Evolutionary conservation across 2,888 invertebrate genomes (phyloP), one percentile per base, ranked within the genome.

Genomic region (Margaritifera margaritifera): DNA sequence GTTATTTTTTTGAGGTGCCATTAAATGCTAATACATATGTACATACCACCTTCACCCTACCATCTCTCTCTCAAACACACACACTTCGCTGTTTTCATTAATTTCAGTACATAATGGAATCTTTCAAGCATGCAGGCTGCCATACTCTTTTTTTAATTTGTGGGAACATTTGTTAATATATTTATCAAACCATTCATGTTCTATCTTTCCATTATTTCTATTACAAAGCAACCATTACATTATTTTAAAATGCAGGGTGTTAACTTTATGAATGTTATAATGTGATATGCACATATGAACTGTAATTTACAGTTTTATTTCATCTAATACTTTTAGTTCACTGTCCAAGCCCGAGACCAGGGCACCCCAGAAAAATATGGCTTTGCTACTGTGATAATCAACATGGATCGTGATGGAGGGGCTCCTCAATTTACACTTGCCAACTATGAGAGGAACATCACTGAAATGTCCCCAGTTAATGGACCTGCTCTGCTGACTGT

Each of bases 261-360:
- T n/a, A 22, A 8, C 8, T 19, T 55, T 11, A 22, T 55, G 1
- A 15, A 55, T 22, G 55, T n/a, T 22, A 55, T 42, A 4, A 42
- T 42, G 42, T 2, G 42, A 42, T 42, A 42, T 42, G 42, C 42
- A 15, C 15, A 42, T 42, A 4, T 42, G 42, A 42, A 15, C 42
- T 4, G 3, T 42, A 42, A 42, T 15, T 55, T 55, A 11, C 22
- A 55, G 22, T 22, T 55, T 22, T 53, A 22, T 25, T 64, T 22
- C 18, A 53, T 31, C 20, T 66, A 54, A n/a, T 57, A 20, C 57
- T 71, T 74, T 57, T 76, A 86, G 85, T 84, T 85, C 71, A 64
- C 60, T 18, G 82, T 86, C 6, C 50, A 64, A 42, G 86, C 80
- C 19, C 52, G 69, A 53, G 85, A 86, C 66, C 71, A 83, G 54